Conservation (phyloP, 2,888 invertebrate species). For the Steinernema carpocapsae region DNA sequence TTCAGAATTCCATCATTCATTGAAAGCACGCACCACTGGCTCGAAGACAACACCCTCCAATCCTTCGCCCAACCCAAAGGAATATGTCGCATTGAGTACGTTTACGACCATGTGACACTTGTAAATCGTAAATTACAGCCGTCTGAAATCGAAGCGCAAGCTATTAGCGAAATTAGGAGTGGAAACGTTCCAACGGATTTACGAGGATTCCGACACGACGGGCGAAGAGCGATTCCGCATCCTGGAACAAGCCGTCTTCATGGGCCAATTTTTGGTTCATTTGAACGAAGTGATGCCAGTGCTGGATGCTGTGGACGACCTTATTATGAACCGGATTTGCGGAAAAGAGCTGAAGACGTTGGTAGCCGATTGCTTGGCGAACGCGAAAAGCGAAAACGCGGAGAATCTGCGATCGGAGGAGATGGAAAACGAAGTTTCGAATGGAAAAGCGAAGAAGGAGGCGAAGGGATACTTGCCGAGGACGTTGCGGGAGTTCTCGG, state of each 20-base stretch:
- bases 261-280: neutral
- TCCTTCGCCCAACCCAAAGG: neutral
- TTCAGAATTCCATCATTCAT: slow-evolving; percentile 5
- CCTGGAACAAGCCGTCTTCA: neutral
- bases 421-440: neutral
- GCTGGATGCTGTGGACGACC: neutral
- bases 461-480: slow-evolving; percentile 1
- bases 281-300: neutral
- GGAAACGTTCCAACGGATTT: neutral
- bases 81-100: neutral
- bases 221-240: neutral
- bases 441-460: neutral
- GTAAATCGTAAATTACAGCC: neutral
- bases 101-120: neutral
- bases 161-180: neutral
- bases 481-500: neutral
- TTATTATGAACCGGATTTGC: neutral
- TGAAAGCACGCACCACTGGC: neutral
- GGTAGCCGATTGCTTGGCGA: neutral
- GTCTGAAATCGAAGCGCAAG: slow-evolving; percentile 6
- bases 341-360: neutral
- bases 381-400: neutral
- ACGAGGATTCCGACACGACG: neutral
- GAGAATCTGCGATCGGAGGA: neutral
- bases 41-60: neutral